Percentiles rank a stretch among this genome's conserved stretches.
Conservation (phyloP, 2,113 vertebrate genomes). For the Colius striatus region DNA sequence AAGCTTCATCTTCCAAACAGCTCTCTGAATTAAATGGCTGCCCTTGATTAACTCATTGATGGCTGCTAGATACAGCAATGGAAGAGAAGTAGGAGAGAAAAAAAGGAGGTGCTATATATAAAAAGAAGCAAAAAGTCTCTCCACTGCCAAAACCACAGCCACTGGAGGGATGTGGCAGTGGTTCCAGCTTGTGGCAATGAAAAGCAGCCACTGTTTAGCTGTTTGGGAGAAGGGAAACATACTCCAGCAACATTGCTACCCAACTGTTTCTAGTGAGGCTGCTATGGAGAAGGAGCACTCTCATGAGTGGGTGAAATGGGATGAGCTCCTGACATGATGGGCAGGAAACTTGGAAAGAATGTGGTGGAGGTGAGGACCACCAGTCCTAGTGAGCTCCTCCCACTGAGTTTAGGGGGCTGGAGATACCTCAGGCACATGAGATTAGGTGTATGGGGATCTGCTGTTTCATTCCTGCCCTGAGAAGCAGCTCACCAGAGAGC, state of each 20-base stretch:
- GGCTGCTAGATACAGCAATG: not conserved
- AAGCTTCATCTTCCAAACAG: not conserved
- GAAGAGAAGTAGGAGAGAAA: not conserved
- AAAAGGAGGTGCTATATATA: not conserved
- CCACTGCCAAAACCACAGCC: not conserved
- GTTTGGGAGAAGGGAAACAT: not conserved
- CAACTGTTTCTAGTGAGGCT: not conserved
- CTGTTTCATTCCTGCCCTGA: not conserved
- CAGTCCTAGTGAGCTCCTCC: not conserved
- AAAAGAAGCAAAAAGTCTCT: not conserved
- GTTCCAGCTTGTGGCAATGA: not conserved
- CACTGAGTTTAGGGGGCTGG: not conserved
- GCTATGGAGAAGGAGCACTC: not conserved
- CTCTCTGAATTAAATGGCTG: not conserved
- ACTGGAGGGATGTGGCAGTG: not conserved
- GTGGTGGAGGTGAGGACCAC: not conserved
- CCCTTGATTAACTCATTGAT: not conserved
- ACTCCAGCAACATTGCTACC: not conserved
- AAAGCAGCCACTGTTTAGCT: not conserved
- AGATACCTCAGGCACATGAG: not conserved
- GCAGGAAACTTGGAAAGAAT: not conserved
- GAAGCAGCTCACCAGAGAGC: not conserved
- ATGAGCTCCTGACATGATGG: not conserved
- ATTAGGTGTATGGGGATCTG: not conserved
- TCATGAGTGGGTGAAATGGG: fast-evolving